Evolutionary conservation across 2,888 invertebrate species (phyloP).

Genomic region (Andrena haemorrhoa): DNA sequence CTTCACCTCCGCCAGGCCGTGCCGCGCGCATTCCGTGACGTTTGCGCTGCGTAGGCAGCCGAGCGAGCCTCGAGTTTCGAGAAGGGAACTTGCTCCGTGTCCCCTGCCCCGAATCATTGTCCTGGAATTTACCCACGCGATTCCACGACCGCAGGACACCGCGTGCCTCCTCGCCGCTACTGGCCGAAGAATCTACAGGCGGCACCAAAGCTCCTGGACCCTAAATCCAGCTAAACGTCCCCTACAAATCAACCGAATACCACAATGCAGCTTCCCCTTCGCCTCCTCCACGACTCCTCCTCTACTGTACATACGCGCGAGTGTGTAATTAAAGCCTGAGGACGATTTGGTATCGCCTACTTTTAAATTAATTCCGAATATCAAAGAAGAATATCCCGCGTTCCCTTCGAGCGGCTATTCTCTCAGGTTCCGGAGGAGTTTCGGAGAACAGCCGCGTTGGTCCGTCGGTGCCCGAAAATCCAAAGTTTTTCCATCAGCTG

Average conservation of each 20-base stretch:
- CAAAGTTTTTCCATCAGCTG: conserved; percentile 2
- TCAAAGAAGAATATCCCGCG: too few relatives aligned
- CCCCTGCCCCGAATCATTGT: neutral
- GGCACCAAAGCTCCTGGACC: too few relatives aligned
- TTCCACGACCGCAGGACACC: neutral
- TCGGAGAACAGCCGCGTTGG: neutral
- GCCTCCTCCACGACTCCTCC: too few relatives aligned
- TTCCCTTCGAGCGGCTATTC: too few relatives aligned
- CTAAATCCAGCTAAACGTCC: too few relatives aligned
- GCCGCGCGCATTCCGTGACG: conserved; percentile 20
- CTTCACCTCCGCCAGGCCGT: neutral
- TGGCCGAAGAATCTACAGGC: neutral
- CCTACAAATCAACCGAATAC: too few relatives aligned
- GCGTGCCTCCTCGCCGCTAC: neutral
- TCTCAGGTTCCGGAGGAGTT: too few relatives aligned
- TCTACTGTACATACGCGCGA: too few relatives aligned
- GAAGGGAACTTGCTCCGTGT: conserved; percentile 5
- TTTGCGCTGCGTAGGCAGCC: conserved; percentile 16
- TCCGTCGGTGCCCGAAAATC: neutral
- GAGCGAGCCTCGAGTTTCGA: conserved; percentile 2
- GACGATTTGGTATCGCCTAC: too few relatives aligned
- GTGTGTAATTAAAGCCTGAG: too few relatives aligned
- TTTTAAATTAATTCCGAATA: too few relatives aligned
- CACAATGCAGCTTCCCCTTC: too few relatives aligned
- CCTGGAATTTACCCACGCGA: conserved; percentile 6